Conservation (phyloP, 2,797 vertebrate species). For the Hyperoplus lanceolatus region DNA sequence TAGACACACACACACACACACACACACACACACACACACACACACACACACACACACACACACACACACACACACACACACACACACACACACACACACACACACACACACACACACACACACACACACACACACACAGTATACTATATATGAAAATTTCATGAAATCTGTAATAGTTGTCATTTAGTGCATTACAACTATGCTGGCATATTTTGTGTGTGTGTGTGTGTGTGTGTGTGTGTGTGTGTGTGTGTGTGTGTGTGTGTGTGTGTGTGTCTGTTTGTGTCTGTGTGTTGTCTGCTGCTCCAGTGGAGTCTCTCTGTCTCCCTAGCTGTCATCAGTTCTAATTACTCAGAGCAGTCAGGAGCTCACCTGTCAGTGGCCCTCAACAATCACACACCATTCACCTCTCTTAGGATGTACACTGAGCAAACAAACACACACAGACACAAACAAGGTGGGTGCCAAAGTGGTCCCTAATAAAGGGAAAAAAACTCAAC, state of each 20-base stretch:
- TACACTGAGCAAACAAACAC: constrained; percentile 8
- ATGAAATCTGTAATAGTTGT: too few relatives aligned
- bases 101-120: too few relatives aligned
- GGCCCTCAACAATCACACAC: constrained; percentile 35
- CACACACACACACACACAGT: too few relatives aligned
- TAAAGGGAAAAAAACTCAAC: background rate
- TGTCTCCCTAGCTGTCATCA: constrained; percentile 62
- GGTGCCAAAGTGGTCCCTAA: background rate
- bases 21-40: too few relatives aligned
- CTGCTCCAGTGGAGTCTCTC: constrained; percentile 34
- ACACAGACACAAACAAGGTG: background rate
- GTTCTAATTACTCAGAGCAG: constrained; percentile 66
- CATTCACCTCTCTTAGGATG: constrained; percentile 32
- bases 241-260: background rate
- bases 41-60: too few relatives aligned
- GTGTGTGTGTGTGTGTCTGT: constrained; percentile 6
- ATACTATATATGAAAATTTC: too few relatives aligned
- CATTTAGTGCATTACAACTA: too few relatives aligned
- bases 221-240: background rate
- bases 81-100: too few relatives aligned
- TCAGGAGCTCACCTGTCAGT: constrained; percentile 60
- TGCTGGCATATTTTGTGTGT: background rate
- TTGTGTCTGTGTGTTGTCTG: constrained; percentile 21
- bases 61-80: too few relatives aligned
- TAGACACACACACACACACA: too few relatives aligned